These are phyloP conservation scores for Thymelicus lineola DNA, from an alignment of 2,888 invertebrate species.

Conservation along the genomic window DNA sequence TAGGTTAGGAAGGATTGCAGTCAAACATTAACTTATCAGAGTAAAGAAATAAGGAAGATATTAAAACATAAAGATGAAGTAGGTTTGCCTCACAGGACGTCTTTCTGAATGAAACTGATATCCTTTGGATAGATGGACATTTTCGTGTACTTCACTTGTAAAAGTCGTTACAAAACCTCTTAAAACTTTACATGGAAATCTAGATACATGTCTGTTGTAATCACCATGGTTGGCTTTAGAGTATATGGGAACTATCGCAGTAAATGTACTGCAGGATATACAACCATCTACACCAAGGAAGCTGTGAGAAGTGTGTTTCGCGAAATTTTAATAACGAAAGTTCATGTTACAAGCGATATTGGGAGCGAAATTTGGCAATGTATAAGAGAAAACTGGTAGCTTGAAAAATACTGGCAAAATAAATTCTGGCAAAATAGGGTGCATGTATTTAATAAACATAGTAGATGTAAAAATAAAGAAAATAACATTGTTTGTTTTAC, in stretches of 20 bases:
- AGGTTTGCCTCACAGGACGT: no score
- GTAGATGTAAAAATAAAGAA: not conserved
- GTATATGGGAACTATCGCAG: not conserved
- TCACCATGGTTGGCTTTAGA: no score
- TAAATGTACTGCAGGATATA: not conserved
- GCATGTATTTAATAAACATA: not conserved
- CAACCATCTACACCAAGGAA: not conserved
- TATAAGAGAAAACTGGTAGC: not conserved
- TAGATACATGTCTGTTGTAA: no score
- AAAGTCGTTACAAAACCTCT: no score
- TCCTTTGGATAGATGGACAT: no score
- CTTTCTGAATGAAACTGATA: not conserved
- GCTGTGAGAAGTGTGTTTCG: slow-evolving; percentile 9
- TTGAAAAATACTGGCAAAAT: not conserved
- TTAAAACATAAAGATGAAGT: no score
- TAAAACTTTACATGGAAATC: no score
- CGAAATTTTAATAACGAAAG: slow-evolving; percentile 28
- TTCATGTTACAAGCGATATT: slow-evolving; percentile 7
- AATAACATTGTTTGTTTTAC: no score
- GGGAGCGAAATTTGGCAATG: slow-evolving; percentile 18
- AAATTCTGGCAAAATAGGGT: not conserved
- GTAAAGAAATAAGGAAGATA: no score
- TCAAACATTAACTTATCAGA: no score
- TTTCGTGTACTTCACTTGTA: no score
- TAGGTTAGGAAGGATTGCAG: no score